A percentile compares a stretch with the other conserved stretches of the same genome.
Evolutionary conservation across 2,888 invertebrate species (phyloP).

Genomic region (Polymixis lichenea): DNA sequence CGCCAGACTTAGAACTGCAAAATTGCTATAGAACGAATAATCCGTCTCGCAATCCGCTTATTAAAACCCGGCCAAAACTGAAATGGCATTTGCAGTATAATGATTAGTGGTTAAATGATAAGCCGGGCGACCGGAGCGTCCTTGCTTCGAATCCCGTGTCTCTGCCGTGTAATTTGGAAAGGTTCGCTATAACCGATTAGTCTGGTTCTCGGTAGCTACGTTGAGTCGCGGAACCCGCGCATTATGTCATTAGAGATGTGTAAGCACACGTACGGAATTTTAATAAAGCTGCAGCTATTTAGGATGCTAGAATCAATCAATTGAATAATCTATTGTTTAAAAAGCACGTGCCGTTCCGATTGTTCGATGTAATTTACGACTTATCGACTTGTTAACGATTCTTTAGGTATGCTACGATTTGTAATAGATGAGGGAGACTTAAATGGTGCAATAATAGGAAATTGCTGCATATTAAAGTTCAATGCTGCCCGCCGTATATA

Average conservation of each 20-base stretch:
- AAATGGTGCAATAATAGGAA: constrained; percentile 53
- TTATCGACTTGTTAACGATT: constrained; percentile 45
- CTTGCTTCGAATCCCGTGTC: constrained; percentile 89
- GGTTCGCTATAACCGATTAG: constrained; percentile 89
- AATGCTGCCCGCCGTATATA: constrained; percentile 15
- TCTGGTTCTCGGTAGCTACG: constrained; percentile 87
- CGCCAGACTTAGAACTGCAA: constrained; percentile 76
- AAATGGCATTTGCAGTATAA: constrained; percentile 88
- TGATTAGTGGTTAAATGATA: constrained; percentile 89
- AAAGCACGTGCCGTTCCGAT: constrained; percentile 55
- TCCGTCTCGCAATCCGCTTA: constrained; percentile 81
- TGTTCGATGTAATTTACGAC: constrained; percentile 53
- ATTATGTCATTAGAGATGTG: constrained; percentile 87
- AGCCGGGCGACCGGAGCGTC: constrained; percentile 87
- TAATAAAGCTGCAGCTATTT: constrained; percentile 61
- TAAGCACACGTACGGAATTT: constrained; percentile 75
- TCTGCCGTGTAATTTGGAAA: constrained; percentile 88
- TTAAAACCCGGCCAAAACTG: constrained; percentile 85
- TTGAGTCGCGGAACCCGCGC: constrained; percentile 73
- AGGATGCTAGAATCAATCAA: constrained; percentile 53
- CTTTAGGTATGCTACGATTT: constrained; percentile 36
- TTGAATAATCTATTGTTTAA: constrained; percentile 50
- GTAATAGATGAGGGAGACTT: constrained; percentile 44
- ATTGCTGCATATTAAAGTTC: constrained; percentile 33
- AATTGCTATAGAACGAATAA: constrained; percentile 82